A percentile compares a stretch with the other conserved stretches of the same genome.
These are phyloP conservation scores for Chironomus striatipennis DNA, from an alignment of 1,140 invertebrate species.

Conservation along the genomic window DNA sequence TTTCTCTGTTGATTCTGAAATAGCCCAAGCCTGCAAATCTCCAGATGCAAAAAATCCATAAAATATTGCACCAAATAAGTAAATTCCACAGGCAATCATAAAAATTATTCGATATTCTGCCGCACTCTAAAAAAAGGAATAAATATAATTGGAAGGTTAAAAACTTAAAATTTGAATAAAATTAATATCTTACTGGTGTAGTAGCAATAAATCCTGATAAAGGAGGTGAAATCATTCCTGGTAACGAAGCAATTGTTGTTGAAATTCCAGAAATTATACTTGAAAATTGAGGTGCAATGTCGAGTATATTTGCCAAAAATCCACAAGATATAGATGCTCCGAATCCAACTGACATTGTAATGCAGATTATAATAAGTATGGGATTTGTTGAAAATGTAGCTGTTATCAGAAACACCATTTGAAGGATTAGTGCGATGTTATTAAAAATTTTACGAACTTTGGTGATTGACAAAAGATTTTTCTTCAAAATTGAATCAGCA, in stretches of 20 bases:
- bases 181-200: background rate
- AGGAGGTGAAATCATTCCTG: slow-evolving; percentile 69
- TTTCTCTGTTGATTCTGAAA: background rate
- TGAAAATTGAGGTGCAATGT: slow-evolving; percentile 70
- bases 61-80: slow-evolving; percentile 47
- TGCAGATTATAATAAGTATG: slow-evolving; percentile 54
- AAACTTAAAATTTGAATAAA: too few relatives aligned
- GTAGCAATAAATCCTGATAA: slow-evolving; percentile 47
- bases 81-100: slow-evolving; percentile 52
- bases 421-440: slow-evolving; percentile 59
- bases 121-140: background rate
- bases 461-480: slow-evolving; percentile 40
- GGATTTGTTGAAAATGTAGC: slow-evolving; percentile 54
- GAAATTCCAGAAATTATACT: slow-evolving; percentile 74
- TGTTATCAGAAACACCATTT: slow-evolving; percentile 65
- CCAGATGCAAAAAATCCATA: background rate
- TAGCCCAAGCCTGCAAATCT: background rate
- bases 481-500: slow-evolving; percentile 48
- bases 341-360: slow-evolving; percentile 70
- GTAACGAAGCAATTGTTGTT: slow-evolving; percentile 72
- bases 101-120: slow-evolving; percentile 55
- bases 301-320: slow-evolving; percentile 71
- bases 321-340: slow-evolving; percentile 77
- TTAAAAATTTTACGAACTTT: slow-evolving; percentile 59
- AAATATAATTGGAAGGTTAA: too few relatives aligned